These are phyloP conservation scores for Prunella himalayana DNA, from an alignment of 2,113 vertebrate species.

Conservation along the genomic window DNA sequence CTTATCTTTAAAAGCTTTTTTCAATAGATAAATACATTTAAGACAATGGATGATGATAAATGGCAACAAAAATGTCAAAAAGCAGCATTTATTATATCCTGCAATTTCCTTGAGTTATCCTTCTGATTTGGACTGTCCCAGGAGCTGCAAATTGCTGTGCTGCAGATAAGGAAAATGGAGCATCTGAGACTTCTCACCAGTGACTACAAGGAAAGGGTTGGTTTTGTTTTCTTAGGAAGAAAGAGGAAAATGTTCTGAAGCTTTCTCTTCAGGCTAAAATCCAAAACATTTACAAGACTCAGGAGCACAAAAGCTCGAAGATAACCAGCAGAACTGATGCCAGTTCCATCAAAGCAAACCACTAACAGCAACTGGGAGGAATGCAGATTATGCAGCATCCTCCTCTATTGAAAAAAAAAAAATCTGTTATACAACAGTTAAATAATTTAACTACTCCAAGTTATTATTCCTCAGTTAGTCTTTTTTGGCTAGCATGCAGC, in stretches of 20 bases:
- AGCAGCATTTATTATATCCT: not conserved
- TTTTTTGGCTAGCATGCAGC: not conserved
- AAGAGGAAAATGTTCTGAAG: not conserved
- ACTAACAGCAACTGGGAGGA: not conserved
- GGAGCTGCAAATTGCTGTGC: not conserved
- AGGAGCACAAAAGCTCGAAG: not conserved
- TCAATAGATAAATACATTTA: not conserved
- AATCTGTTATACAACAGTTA: not conserved
- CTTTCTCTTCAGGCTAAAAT: not conserved
- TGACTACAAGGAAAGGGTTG: not conserved
- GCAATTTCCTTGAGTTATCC: not conserved
- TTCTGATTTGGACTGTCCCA: rapidly evolving
- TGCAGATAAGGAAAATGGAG: not conserved
- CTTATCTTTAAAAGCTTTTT: not conserved
- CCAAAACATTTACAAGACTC: not conserved
- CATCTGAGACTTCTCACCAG: not conserved
- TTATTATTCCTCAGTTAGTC: not conserved
- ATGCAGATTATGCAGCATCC: not conserved
- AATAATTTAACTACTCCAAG: not conserved
- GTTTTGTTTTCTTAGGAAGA: not conserved
- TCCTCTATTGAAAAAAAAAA: not conserved
- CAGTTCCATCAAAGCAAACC: not conserved
- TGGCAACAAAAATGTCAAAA: not conserved
- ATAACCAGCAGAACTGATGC: not conserved
- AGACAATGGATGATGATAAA: not conserved